phyloP scores from a whole-genome alignment of 2,888 invertebrate genomes.

The Sacculina carcini region DNA sequence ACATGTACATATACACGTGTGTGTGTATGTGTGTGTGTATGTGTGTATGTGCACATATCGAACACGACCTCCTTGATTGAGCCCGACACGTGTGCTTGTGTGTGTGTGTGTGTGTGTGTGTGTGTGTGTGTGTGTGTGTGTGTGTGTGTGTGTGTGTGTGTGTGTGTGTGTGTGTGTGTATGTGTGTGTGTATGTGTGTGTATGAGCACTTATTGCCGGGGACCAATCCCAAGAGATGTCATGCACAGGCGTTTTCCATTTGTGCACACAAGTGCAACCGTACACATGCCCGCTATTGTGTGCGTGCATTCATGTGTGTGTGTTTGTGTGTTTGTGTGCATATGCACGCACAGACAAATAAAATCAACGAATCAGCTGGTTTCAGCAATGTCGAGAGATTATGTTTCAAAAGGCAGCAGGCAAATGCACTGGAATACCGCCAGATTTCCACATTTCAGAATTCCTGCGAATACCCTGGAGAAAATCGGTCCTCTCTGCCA shows the following conservation, averaged over 20 bases:
- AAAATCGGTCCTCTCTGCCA: no score
- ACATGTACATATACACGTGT: no score
- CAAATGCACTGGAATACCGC: no score
- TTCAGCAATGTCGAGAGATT: neutral
- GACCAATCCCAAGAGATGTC: no score
- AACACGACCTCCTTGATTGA: neutral
- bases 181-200: no score
- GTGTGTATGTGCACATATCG: neutral
- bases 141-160: no score
- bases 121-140: neutral
- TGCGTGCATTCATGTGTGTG: neutral
- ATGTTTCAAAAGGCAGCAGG: no score
- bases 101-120: neutral
- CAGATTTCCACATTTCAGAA: neutral
- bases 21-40: neutral
- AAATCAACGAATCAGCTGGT: neutral
- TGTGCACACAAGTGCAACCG: neutral
- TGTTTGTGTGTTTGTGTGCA: neutral
- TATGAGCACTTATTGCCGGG: no score
- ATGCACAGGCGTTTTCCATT: no score
- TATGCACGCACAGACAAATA: neutral
- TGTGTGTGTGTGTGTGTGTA: no score
- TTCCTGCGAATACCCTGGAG: neutral
- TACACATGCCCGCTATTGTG: neutral
- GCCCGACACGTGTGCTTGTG: neutral